Evolutionary conservation across 92 coral and sea anemone genomes (phyloP).

Genomic region (Scolanthus callimorphus): DNA sequence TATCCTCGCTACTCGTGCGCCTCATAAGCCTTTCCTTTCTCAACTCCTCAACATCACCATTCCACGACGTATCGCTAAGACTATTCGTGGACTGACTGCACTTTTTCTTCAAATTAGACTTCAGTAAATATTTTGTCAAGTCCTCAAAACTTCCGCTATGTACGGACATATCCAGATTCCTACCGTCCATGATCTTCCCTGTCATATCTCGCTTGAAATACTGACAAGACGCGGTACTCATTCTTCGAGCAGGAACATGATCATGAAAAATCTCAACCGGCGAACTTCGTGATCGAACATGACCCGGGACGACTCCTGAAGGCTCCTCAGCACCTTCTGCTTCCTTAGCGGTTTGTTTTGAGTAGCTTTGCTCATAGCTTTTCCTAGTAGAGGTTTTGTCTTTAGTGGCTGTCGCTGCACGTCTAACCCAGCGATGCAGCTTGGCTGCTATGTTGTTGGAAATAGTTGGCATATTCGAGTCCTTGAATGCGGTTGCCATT

Average conservation of each 20-base stretch:
- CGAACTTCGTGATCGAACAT: slow-evolving; percentile 3
- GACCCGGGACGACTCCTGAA: neutral
- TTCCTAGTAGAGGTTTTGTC: neutral
- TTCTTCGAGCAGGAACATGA: neutral
- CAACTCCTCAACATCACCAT: neutral
- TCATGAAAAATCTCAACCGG: neutral
- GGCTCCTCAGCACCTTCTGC: no score
- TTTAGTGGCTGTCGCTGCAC: slow-evolving; percentile 12
- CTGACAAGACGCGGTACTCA: neutral
- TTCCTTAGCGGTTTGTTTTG: neutral
- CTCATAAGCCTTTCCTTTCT: neutral
- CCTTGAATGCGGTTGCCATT: slow-evolving; percentile 31
- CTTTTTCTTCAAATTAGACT: neutral
- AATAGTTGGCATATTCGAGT: slow-evolving; percentile 32
- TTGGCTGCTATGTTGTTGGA: slow-evolving; percentile 18
- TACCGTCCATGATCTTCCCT: neutral
- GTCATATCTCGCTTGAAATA: neutral
- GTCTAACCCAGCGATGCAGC: slow-evolving; percentile 29
- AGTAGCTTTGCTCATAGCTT: neutral
- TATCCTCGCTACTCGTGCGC: slow-evolving; percentile 19
- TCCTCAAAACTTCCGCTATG: neutral
- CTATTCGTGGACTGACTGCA: slow-evolving; percentile 1
- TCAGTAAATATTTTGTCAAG: neutral
- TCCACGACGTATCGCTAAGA: neutral
- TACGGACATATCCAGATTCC: neutral